A percentile compares a stretch with the other conserved stretches of the same genome.
phyloP scores from a whole-genome alignment of 2,113 vertebrate genomes.

The Saimiri boliviensis region DNA sequence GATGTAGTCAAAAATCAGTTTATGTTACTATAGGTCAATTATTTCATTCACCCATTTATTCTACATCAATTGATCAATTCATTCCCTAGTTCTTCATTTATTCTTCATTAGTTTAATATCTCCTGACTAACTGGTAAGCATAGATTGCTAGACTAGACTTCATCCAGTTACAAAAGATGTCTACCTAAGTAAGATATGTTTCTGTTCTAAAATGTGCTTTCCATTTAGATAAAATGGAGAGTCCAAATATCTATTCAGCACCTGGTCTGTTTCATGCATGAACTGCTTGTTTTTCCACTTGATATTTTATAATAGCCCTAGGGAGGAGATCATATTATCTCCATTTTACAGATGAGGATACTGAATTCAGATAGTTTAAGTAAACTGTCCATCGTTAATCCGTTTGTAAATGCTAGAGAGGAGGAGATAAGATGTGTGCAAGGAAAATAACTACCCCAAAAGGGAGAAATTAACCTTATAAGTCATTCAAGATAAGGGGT shows the following conservation, averaged over 20 bases:
- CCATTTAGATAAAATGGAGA: background rate
- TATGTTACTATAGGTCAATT: background rate
- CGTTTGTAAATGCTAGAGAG: background rate
- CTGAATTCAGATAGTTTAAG: background rate
- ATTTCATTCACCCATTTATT: constrained; percentile 23
- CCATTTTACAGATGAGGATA: background rate
- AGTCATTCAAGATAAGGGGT: background rate
- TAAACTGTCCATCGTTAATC: background rate
- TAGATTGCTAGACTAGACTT: background rate
- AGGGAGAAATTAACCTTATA: background rate
- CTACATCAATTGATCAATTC: background rate
- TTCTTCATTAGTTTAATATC: background rate
- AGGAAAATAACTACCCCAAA: background rate
- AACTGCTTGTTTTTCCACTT: background rate
- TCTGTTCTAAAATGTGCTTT: constrained; percentile 2
- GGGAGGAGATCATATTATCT: background rate
- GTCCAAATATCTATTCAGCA: background rate
- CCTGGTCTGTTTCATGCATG: background rate
- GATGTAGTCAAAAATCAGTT: background rate
- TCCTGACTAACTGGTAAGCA: background rate
- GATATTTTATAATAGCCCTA: background rate
- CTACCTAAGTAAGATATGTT: background rate
- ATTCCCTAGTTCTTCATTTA: background rate
- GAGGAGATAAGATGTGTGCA: background rate
- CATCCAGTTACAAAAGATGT: background rate